Base-by-base conservation (phyloP, 2,797 vertebrate species). In the Calcarius lapponicus region DNA sequence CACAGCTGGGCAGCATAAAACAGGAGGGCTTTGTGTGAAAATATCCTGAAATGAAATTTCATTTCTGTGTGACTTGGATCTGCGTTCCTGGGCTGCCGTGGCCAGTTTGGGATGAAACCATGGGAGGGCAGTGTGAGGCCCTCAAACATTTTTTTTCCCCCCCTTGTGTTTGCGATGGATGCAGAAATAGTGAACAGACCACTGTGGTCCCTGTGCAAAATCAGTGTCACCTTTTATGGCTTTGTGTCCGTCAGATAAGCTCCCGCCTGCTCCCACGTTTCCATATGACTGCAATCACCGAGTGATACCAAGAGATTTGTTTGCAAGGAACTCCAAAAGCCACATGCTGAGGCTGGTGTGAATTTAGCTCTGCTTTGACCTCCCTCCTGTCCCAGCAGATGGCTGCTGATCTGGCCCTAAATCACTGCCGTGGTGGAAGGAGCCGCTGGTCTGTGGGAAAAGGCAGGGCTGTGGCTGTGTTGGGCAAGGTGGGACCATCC, bases 1-100 rank as follows among this genome's bases (percentile, higher is more conserved):
- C 95, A 97, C 95, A 97, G 95, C 96, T 96, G 95, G 92, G 94
- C 90, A 88, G 96, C 85, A 93, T 96, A 93, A 96, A 96, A 97
- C 91, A 94, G 91, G 82, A 91, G 93, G 78, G 91, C 95, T 97
- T 97, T 97, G 95, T 96, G 85, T 88, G 67, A 93, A 96, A 96
- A 93, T 96, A 94, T 84, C 91, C 88, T 25, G 54, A 93, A 96
- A 93, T 84, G 80, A 97, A 96, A 94, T 96, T 91, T 95, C 66
- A 81, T 90, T 96, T 96, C 88, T 93, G 10, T 24, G 38, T 28
- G 48, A 70, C 56, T 90, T 47, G 76, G 64, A 50, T 66, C 69
- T 53, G 61, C 7, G 7, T 92, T 92, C 95, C 73, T 76, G 66
- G 73, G 76, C 80, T 88, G 76, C 80, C 3, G 2, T 65, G 73